phyloP scores from a whole-genome alignment of 2,113 vertebrate genomes.

The Tursiops truncatus region DNA sequence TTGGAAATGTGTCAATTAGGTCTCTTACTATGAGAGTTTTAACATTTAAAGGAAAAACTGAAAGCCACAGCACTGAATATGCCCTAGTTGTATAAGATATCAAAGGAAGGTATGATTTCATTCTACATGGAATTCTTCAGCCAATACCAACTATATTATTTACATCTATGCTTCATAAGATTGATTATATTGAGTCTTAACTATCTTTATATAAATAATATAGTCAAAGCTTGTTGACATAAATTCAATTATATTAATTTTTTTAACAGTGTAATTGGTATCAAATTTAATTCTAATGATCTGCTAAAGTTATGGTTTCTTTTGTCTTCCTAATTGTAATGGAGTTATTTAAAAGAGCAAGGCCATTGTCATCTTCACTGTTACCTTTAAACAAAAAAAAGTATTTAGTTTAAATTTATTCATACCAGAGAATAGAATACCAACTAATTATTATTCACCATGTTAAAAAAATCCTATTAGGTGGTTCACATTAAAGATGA shows the following conservation, averaged over 20 bases:
- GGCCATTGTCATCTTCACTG: slow-evolving; percentile 35
- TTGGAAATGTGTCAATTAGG: not conserved
- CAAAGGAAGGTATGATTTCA: not conserved
- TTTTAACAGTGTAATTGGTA: slow-evolving; percentile 52
- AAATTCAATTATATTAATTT: slow-evolving; percentile 67
- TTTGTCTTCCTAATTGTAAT: slow-evolving; percentile 62
- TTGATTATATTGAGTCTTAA: slow-evolving; percentile 53
- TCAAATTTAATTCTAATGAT: slow-evolving; percentile 64
- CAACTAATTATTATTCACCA: slow-evolving; percentile 37
- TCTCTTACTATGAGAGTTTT: not conserved
- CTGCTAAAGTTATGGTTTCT: slow-evolving; percentile 48
- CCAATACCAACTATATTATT: slow-evolving; percentile 15
- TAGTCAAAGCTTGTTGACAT: slow-evolving; percentile 51
- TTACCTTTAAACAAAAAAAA: slow-evolving; percentile 55
- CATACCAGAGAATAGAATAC: not conserved
- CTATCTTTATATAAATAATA: slow-evolving; percentile 57
- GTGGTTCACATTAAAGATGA: not conserved
- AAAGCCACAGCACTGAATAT: not conserved
- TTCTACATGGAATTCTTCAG: not conserved
- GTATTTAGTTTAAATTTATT: slow-evolving; percentile 60
- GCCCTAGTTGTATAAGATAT: not conserved
- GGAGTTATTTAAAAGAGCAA: slow-evolving; percentile 33
- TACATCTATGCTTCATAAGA: not conserved
- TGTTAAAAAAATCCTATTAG: slow-evolving; percentile 13
- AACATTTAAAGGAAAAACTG: not conserved